Evolutionary conservation across 2,113 vertebrate species (phyloP), one percentile per base, ranked within the genome.

Genomic region (Monopterus albus): DNA sequence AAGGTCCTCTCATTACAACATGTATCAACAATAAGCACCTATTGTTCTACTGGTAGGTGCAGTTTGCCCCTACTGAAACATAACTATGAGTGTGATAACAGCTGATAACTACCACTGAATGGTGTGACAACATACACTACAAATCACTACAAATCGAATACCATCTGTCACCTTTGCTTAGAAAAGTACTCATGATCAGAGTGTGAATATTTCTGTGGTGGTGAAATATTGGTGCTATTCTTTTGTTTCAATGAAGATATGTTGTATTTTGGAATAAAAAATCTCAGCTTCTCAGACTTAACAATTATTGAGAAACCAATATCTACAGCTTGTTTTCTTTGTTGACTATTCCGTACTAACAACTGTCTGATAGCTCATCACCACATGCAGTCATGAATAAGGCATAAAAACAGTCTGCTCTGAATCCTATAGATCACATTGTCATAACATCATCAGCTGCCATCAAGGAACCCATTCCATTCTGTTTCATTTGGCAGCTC

Each of bases 391-490:
- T 65, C 72, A 71, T 76, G 56, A 74, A 85, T 75, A 75, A 76
- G 50, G 58, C 39, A 72, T 42, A 81, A 64, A 58, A 53, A 65
- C 49, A 58, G 73, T 29, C 39, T 74, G 52, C 51, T 78, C 23
- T 53, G 46, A 78, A 66, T 77, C 46, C 64, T 53, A 18, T 45
- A 55, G 33, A 66, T 75, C 29, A 35, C 14, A 40, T 52, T 72
- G 47, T 74, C 72, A 66, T 60, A 59, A 64, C 56, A 85, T 87
- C 51, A 83, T 63, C 67, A 65, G 51, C 76, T 67, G 29, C 9
- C 9, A 23, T 67, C 74, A 7, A 8, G 70, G n/a, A 57, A 72
- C 31, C 3, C n/a, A 38, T 36, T 75, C 55, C 6, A 66, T 59
- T 58, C 38, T 6, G 8, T 66, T 75, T 81, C 59, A 82, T 78